Percentiles rank a stretch among this genome's conserved stretches.
Evolutionary conservation across 2,113 vertebrate genomes (phyloP).

Genomic region (Anhinga anhinga): DNA sequence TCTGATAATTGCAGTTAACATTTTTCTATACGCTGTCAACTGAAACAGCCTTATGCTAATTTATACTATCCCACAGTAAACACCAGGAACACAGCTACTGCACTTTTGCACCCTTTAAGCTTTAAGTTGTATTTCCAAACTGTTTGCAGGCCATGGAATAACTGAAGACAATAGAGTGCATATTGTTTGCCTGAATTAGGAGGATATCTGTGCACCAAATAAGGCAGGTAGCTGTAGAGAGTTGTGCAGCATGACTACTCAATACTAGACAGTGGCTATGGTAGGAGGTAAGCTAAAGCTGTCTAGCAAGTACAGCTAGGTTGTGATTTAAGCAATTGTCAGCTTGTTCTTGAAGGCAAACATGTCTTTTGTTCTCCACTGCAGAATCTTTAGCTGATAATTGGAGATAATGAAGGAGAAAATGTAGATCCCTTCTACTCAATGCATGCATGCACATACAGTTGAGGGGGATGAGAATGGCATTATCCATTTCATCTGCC

Average conservation of each 20-base stretch:
- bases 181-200: not conserved
- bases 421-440: not conserved
- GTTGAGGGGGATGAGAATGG: not conserved
- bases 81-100: not conserved
- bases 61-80: not conserved
- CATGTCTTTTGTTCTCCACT: not conserved
- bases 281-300: not conserved
- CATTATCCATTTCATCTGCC: not conserved
- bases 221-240: not conserved
- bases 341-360: not conserved
- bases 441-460: not conserved
- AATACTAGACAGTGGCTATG: not conserved
- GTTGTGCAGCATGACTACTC: not conserved
- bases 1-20: not conserved
- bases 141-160: not conserved
- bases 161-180: not conserved
- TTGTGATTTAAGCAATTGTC: not conserved
- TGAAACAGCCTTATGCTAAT: not conserved
- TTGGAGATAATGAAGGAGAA: not conserved
- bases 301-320: not conserved
- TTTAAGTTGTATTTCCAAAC: not conserved
- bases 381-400: not conserved
- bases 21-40: not conserved
- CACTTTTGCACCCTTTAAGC: not conserved
- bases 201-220: not conserved